Evolutionary conservation across 2,888 invertebrate species (phyloP).

Genomic region (Ectemnius continuus): DNA sequence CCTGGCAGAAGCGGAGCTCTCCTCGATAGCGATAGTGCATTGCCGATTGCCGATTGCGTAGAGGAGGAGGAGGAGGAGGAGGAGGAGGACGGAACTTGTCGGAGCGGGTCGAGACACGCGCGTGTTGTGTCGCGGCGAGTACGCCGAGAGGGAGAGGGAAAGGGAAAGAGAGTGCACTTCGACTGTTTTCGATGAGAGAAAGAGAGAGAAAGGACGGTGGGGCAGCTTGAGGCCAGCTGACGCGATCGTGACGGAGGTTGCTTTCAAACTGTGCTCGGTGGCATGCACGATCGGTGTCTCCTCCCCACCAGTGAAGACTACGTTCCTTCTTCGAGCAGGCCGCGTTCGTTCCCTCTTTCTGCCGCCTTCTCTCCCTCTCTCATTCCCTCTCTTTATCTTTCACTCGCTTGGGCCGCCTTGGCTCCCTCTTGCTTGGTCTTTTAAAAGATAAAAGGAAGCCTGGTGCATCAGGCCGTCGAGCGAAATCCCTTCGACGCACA

Average conservation of each 20-base stretch:
- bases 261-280: conserved; percentile 74
- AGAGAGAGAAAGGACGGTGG: too few relatives aligned
- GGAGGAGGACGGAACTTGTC: background rate
- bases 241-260: conserved; percentile 76
- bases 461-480: conserved; percentile 17
- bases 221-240: conserved; percentile 68
- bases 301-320: conserved; percentile 64
- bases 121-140: conserved; percentile 24
- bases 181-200: conserved; percentile 34
- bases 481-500: conserved; percentile 24
- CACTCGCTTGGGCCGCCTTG: too few relatives aligned
- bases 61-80: too few relatives aligned
- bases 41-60: background rate
- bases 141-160: conserved; percentile 42
- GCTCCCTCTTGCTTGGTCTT: conserved; percentile 27
- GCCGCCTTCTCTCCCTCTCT: conserved; percentile 40
- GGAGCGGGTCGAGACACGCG: conserved; percentile 14
- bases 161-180: conserved; percentile 47
- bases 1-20: background rate
- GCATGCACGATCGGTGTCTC: conserved; percentile 73
- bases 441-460: conserved; percentile 57
- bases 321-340: conserved; percentile 36
- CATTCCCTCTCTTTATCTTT: conserved; percentile 35
- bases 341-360: conserved; percentile 22
- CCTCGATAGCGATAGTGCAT: background rate